phyloP scores from a whole-genome alignment of 2,797 vertebrate genomes.

The Pipistrellus nathusii region DNA sequence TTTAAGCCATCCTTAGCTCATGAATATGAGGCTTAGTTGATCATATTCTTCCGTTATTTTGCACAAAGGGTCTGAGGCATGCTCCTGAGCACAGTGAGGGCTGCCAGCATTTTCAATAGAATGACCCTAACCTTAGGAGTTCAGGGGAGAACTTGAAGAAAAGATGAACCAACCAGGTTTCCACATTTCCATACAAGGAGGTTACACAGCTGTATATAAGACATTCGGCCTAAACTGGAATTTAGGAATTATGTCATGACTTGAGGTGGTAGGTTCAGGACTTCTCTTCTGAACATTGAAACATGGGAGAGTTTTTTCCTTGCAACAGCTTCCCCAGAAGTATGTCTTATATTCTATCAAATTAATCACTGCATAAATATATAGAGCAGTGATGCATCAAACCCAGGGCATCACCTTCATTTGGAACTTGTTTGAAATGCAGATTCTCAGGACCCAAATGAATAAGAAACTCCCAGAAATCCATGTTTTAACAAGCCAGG shows the following conservation, averaged over 20 bases:
- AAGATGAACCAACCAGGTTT: background rate
- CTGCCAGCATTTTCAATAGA: background rate
- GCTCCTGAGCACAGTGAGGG: background rate
- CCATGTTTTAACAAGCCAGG: background rate
- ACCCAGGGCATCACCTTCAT: background rate
- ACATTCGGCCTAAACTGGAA: background rate
- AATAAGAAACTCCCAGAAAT: background rate
- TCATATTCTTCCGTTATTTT: background rate
- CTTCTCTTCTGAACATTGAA: background rate
- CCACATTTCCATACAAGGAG: background rate
- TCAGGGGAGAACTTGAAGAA: background rate
- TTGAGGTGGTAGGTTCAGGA: background rate
- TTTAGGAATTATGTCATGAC: background rate
- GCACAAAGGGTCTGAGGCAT: background rate
- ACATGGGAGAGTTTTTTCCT: background rate
- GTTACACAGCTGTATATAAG: background rate
- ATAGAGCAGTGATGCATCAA: background rate
- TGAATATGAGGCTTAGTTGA: background rate
- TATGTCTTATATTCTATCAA: background rate
- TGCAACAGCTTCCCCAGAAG: background rate
- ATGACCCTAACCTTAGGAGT: background rate
- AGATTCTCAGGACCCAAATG: background rate
- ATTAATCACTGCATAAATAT: background rate
- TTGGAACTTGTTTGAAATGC: slow-evolving; percentile 22
- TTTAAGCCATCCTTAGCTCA: slow-evolving; percentile 10